Evolutionary conservation across 2,113 vertebrate genomes (phyloP).

Genomic region (Capricornis sumatraensis): DNA sequence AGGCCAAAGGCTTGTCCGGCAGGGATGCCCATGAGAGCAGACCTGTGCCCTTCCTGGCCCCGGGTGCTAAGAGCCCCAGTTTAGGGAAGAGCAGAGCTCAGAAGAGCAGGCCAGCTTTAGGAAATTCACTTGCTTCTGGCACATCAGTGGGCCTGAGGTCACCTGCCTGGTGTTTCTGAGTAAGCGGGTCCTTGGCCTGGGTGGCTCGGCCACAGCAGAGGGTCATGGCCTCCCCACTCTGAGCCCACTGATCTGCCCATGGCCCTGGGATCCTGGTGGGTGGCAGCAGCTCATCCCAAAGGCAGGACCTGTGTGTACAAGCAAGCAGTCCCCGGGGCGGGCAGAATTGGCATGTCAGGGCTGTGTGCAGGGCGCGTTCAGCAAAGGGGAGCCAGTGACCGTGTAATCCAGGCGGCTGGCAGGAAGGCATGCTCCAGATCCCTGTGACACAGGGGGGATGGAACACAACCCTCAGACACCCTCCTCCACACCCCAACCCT

Average conservation of each 20-base stretch:
- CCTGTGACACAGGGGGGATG: accelerated
- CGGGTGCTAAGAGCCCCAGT: not conserved
- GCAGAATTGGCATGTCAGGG: not conserved
- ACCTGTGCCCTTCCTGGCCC: not conserved
- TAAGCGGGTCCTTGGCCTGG: not conserved
- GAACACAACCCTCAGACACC: not conserved
- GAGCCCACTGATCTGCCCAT: not conserved
- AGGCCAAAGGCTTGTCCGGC: not conserved
- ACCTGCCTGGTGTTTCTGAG: not conserved
- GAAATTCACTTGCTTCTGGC: not conserved
- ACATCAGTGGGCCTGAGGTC: not conserved
- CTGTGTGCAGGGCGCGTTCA: not conserved
- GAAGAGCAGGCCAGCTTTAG: not conserved
- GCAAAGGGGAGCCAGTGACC: conserved; percentile 20
- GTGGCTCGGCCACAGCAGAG: not conserved
- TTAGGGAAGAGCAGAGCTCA: no score
- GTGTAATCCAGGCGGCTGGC: conserved; percentile 17
- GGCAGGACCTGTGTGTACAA: not conserved
- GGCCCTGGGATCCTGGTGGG: conserved; percentile 57
- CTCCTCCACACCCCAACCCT: not conserved
- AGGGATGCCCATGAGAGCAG: not conserved
- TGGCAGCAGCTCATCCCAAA: conserved; percentile 32
- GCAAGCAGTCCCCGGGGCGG: not conserved
- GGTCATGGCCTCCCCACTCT: not conserved
- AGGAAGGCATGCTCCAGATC: not conserved